phyloP scores from a whole-genome alignment of 53 echinoderm and acorn worm species.

The Actinopyga echinites region DNA sequence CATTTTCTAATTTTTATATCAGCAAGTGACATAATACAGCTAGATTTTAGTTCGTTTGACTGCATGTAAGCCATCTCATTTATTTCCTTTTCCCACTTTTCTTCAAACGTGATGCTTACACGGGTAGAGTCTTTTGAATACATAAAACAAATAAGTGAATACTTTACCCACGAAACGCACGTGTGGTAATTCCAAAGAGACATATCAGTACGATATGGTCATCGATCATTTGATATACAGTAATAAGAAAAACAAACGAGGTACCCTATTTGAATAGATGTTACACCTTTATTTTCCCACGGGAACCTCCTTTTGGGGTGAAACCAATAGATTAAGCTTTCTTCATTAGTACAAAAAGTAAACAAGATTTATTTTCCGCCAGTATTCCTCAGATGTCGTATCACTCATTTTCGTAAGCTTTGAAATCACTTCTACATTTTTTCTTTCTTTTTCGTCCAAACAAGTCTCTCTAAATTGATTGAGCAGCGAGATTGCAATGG shows the following conservation, averaged over 20 bases:
- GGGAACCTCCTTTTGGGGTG: background rate
- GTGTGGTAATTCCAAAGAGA: conserved; percentile 13
- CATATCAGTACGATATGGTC: background rate
- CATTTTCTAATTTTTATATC: no score
- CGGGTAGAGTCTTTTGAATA: no score
- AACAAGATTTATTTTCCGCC: conserved; percentile 34
- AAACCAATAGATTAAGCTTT: conserved; percentile 9
- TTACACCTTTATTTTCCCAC: conserved; percentile 10
- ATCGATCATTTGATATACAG: no score
- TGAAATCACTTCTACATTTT: conserved; percentile 30
- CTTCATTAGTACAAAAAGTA: conserved; percentile 30
- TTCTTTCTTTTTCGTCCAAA: conserved; percentile 11
- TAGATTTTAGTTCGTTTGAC: no score
- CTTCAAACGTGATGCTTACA: no score
- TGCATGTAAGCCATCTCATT: no score
- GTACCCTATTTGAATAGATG: conserved; percentile 14
- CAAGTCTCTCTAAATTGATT: conserved; percentile 30
- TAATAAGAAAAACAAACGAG: no score
- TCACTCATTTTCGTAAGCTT: conserved; percentile 5
- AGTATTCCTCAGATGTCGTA: conserved; percentile 22
- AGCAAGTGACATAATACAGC: no score
- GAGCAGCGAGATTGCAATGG: conserved; percentile 28
- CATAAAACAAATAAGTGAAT: no score
- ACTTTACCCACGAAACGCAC: background rate
- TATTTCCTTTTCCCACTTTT: no score